Evolutionary conservation across 1,140 invertebrate species (phyloP), one percentile per base, ranked within the genome.

Genomic region (Anastatus disparis): DNA sequence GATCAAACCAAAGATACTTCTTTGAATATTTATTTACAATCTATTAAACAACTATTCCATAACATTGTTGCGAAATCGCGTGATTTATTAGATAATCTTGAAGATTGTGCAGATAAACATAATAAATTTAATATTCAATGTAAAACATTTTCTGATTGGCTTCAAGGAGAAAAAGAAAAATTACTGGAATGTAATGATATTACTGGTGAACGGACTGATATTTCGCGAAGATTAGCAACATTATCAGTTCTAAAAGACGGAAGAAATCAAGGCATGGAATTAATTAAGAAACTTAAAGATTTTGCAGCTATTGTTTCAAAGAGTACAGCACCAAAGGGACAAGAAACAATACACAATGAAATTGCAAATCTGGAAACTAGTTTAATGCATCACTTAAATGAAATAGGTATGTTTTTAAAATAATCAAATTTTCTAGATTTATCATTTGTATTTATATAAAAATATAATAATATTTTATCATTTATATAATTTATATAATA

Each of bases 1-100:
- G 92, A 96, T 80, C 92, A 96, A 84, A 96, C 95, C 3, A 92
- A 95, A 79, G 95, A 97, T 76, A 92, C 91, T 46, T 93, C 93
- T 1, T 81, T 97, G 52, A 93, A 95, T 80, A 89, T 93, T 6
- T 96, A 95, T 81, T 84, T 97, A 1, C 90, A 94, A 76, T 96
- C 95, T 0, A 95, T 97, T 7, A 95, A 95, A 78, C 91, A 93
- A 78, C 87, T 97, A 15, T 98, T 97, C 84, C 89, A 93, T 73
- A 93, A 93, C 76, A 95, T 97, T 75, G 95, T 95, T 1, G 86
- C 90, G 0, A 96, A 95, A 81, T 97, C 95, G 1, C 91, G 94
- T 83, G 92, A 94, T 76, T 87, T 97, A 3, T 86, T 97, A 50
- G 91, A 93, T 50, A 94, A 95, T 79, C 87, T 97, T 29, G 94